Percentiles rank a stretch among this genome's conserved stretches.
Conservation (phyloP, 2,797 vertebrate species). For the Schizopygopsis pylzovi region DNA sequence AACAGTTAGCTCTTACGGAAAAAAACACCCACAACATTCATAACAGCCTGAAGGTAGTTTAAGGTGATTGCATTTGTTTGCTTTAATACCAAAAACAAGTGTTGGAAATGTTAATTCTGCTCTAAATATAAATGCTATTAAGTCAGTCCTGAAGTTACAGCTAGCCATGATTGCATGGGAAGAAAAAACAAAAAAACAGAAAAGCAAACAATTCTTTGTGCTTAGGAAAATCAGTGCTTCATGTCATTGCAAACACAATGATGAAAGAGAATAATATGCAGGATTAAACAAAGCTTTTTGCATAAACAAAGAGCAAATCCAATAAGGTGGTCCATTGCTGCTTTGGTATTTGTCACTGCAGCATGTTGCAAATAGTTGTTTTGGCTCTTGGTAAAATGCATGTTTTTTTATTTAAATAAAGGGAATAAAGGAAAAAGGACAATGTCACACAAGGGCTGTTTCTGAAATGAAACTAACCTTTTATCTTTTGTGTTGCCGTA, state of each 20-base stretch:
- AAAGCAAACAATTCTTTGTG: conserved; percentile 57
- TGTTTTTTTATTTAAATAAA: conserved; percentile 18
- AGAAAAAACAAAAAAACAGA: conserved; percentile 50
- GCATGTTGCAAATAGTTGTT: conserved; percentile 28
- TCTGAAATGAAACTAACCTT: conserved; percentile 21
- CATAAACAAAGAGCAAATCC: conserved; percentile 38
- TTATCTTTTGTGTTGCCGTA: background rate
- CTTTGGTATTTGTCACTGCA: conserved; percentile 22
- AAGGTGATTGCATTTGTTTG: conserved; percentile 68
- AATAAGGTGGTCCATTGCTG: conserved; percentile 1
- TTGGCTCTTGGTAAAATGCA: conserved; percentile 21
- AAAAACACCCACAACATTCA: conserved; percentile 19
- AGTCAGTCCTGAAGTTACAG: conserved; percentile 68
- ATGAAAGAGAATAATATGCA: conserved; percentile 21
- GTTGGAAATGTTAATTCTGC: conserved; percentile 68
- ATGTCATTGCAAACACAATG: conserved; percentile 22
- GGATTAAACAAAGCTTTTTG: conserved; percentile 41
- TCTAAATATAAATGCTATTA: conserved; percentile 61
- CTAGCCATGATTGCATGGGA: conserved; percentile 64
- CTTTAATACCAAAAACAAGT: conserved; percentile 48
- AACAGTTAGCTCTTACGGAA: background rate
- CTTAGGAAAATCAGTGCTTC: conserved; percentile 41
- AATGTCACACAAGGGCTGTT: conserved; percentile 16
- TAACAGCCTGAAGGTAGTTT: conserved; percentile 68
- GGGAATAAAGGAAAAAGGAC: conserved; percentile 7